A percentile compares a stretch with the other conserved stretches of the same genome.
These are phyloP conservation scores for Lethocerus indicus DNA, from an alignment of 1,140 invertebrate species.

Conservation along the genomic window DNA sequence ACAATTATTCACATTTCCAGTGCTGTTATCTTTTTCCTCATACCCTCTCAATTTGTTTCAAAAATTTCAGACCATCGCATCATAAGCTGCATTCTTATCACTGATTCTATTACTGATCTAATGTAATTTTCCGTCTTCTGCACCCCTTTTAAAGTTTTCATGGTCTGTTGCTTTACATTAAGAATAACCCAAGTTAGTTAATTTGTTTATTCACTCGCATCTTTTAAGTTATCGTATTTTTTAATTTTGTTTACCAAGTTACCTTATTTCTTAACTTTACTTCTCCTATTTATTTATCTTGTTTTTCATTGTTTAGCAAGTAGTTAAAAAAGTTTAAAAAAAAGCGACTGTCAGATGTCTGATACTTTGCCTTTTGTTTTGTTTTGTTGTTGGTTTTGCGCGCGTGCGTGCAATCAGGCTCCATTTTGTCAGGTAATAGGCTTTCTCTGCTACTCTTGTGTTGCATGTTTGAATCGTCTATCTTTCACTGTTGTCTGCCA, in stretches of 20 bases:
- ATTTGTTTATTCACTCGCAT: neutral
- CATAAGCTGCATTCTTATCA: too few relatives aligned
- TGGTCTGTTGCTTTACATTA: too few relatives aligned
- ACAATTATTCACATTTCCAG: neutral
- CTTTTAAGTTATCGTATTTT: neutral
- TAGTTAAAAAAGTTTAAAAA: slow-evolving; percentile 1
- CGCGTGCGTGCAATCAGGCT: slow-evolving; percentile 34
- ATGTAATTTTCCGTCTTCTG: too few relatives aligned
- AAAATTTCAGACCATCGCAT: too few relatives aligned
- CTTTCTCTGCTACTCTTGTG: slow-evolving; percentile 18
- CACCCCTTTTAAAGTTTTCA: too few relatives aligned
- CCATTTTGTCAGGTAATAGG: slow-evolving; percentile 50
- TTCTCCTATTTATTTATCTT: slow-evolving; percentile 1
- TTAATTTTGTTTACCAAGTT: neutral
- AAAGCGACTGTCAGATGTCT: slow-evolving; percentile 11
- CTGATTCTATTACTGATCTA: too few relatives aligned
- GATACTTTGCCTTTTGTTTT: slow-evolving; percentile 17
- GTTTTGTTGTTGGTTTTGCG: slow-evolving; percentile 17
- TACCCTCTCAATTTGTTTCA: slow-evolving; percentile 1
- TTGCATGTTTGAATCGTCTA: too few relatives aligned
- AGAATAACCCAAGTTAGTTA: too few relatives aligned
- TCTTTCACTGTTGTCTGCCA: too few relatives aligned
- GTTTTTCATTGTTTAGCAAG: slow-evolving; percentile 1
- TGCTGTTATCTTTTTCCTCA: neutral
- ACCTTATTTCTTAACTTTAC: neutral